Percentiles rank a stretch among this genome's conserved stretches.
Conservation (phyloP, 2,797 vertebrate genomes). For the Tauraco hartlaubi region DNA sequence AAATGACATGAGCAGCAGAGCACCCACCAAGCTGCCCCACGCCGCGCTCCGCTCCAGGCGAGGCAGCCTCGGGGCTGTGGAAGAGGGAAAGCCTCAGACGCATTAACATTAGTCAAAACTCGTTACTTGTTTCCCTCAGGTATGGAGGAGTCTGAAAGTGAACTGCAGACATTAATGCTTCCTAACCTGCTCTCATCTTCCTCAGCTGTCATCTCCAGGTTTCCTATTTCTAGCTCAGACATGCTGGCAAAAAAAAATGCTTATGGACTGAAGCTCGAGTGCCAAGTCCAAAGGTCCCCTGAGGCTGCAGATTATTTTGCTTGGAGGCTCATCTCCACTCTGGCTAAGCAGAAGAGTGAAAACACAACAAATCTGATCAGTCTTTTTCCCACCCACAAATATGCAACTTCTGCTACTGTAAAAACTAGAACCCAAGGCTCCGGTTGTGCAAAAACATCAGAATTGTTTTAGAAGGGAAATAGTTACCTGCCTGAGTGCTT, state of each 20-base stretch:
- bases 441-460: background rate
- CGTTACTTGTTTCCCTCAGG: background rate
- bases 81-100: background rate
- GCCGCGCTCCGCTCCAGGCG: fast-evolving
- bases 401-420: background rate
- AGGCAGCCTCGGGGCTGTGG: background rate
- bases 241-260: background rate
- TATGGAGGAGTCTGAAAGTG: background rate
- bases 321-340: background rate
- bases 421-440: background rate
- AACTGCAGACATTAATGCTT: background rate
- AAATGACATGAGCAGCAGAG: background rate
- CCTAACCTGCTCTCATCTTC: background rate
- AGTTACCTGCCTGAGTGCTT: background rate
- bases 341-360: background rate
- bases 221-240: background rate
- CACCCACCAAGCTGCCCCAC: fast-evolving
- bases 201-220: background rate
- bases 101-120: background rate
- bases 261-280: background rate
- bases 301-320: background rate
- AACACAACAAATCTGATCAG: background rate
- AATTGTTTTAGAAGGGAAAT: background rate
- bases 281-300: background rate
- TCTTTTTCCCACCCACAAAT: background rate